Evolutionary conservation across 1,140 invertebrate genomes (phyloP).

Genomic region (Listronotus oregonensis): DNA sequence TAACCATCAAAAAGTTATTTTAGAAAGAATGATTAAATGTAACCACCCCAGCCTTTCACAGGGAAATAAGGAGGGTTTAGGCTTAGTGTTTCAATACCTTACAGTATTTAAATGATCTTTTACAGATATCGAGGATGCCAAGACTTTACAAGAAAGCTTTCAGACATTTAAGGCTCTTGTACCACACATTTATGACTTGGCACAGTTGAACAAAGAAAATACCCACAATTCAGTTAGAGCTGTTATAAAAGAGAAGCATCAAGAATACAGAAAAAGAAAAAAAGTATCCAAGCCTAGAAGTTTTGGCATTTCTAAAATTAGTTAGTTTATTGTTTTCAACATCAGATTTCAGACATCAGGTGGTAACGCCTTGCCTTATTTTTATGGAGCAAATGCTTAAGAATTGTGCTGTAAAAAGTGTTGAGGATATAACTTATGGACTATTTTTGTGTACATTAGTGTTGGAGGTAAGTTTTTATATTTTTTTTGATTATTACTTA

Average conservation of each 20-base stretch:
- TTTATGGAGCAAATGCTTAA: conserved; percentile 83
- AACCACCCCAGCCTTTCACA: conserved; percentile 78
- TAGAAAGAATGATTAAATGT: conserved; percentile 84
- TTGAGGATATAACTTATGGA: conserved; percentile 75
- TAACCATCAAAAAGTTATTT: conserved; percentile 69
- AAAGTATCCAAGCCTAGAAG: conserved; percentile 70
- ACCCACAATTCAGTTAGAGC: conserved; percentile 68
- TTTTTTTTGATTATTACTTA: no score
- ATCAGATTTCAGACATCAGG: conserved; percentile 85
- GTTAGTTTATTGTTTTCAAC: conserved; percentile 80
- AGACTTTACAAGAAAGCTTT: conserved; percentile 63
- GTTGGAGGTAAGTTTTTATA: conserved; percentile 66
- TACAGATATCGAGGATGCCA: conserved; percentile 55
- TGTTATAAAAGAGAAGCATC: conserved; percentile 76
- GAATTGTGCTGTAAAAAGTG: conserved; percentile 64
- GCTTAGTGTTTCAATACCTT: conserved; percentile 72
- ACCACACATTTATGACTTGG: conserved; percentile 74
- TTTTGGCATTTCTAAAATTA: conserved; percentile 79
- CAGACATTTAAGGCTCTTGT: conserved; percentile 66
- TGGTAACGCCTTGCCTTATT: conserved; percentile 81
- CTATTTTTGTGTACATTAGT: conserved; percentile 75
- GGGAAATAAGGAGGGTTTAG: conserved; percentile 77
- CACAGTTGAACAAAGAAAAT: conserved; percentile 70
- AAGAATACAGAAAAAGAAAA: conserved; percentile 67
- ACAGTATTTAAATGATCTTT: conserved; percentile 74